phyloP scores from a whole-genome alignment of 2,888 invertebrate genomes.

The Caenorhabditis panamensis region DNA sequence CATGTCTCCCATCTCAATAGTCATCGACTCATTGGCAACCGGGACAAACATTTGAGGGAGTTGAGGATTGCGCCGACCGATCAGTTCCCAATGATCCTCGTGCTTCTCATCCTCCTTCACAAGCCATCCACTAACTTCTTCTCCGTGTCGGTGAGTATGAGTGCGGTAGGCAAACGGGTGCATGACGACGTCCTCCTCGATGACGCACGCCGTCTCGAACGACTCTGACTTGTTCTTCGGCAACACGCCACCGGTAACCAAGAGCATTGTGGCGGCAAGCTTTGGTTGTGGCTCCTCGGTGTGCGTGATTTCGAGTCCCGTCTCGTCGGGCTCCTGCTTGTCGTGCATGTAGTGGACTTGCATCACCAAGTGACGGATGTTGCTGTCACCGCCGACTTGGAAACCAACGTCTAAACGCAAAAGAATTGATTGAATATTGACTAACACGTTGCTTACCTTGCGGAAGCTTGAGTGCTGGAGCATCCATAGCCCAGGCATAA shows the following conservation, averaged over 20 bases:
- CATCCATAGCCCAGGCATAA: slow-evolving; percentile 96
- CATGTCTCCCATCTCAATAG: slow-evolving; percentile 83
- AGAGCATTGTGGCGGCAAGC: slow-evolving; percentile 91
- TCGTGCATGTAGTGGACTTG: slow-evolving; percentile 84
- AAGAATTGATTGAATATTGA: background rate
- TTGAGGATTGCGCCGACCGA: slow-evolving; percentile 91
- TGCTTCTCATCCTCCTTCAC: slow-evolving; percentile 72
- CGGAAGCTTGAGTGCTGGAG: slow-evolving; percentile 89
- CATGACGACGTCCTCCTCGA: slow-evolving; percentile 87
- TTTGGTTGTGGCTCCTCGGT: slow-evolving; percentile 84
- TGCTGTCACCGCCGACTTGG: slow-evolving; percentile 89
- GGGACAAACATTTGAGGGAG: slow-evolving; percentile 96
- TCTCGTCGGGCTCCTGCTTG: slow-evolving; percentile 56
- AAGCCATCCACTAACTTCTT: slow-evolving; percentile 76
- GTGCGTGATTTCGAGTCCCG: slow-evolving; percentile 66
- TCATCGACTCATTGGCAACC: slow-evolving; percentile 84
- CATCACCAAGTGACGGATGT: slow-evolving; percentile 91
- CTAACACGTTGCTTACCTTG: slow-evolving; percentile 83
- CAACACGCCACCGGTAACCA: slow-evolving; percentile 91
- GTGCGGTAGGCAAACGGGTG: slow-evolving; percentile 97
- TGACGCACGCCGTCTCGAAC: slow-evolving; percentile 93
- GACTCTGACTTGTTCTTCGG: slow-evolving; percentile 73
- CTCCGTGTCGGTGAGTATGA: slow-evolving; percentile 87
- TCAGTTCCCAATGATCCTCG: slow-evolving; percentile 87
- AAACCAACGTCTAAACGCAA: slow-evolving; percentile 86